Evolutionary conservation across 2,888 invertebrate genomes (phyloP).

Genomic region (Hypena proboscidalis): DNA sequence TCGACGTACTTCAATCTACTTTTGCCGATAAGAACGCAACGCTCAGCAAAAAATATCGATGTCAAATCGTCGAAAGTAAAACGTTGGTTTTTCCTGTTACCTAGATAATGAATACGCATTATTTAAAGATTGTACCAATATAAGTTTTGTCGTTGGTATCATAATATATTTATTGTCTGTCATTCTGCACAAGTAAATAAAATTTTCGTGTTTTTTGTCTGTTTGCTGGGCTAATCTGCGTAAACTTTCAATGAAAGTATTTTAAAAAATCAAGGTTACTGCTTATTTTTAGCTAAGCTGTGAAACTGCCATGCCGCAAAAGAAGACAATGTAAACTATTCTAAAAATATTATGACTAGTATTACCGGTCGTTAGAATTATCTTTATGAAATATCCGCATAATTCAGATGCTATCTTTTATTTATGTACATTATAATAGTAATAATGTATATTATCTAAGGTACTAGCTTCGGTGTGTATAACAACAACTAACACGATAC

Average conservation of each 20-base stretch:
- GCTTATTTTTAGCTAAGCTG: no score
- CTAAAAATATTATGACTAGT: conserved; percentile 4
- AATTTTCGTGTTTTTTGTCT: no score
- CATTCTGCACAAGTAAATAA: no score
- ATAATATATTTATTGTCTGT: no score
- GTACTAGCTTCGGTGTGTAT: not conserved
- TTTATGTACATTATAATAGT: not conserved
- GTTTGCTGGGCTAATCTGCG: no score
- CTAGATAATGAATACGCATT: conserved; percentile 7
- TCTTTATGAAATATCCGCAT: conserved; percentile 5
- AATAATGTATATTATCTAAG: not conserved
- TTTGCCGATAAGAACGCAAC: conserved; percentile 23
- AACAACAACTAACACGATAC: not conserved
- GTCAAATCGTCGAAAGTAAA: conserved; percentile 39
- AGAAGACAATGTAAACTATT: conserved; percentile 3
- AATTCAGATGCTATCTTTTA: conserved; percentile 4
- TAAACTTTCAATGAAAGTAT: no score
- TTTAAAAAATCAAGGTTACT: no score
- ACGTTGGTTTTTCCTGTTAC: conserved; percentile 32
- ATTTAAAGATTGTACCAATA: no score
- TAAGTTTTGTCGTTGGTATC: no score
- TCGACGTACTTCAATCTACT: conserved; percentile 19
- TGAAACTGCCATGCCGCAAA: no score
- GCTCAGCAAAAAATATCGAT: conserved; percentile 24
- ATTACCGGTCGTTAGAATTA: conserved; percentile 6